Conservation (phyloP, 1,140 invertebrate genomes). For the Holcopasites calliopsidis region DNA sequence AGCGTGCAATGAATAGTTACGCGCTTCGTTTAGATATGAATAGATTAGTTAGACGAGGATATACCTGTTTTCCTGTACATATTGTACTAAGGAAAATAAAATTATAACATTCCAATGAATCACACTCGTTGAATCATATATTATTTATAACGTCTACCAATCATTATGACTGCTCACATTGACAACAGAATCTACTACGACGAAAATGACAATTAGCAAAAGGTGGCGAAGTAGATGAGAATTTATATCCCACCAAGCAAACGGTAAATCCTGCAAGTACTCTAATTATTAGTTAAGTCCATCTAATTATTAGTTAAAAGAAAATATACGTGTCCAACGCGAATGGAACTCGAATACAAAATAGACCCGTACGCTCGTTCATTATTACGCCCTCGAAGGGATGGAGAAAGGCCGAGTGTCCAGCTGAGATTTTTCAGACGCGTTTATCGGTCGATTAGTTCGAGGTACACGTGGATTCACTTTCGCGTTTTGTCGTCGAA, state of each 20-base stretch:
- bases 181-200: no score
- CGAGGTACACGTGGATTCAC: conserved; percentile 54
- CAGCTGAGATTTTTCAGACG: conserved; percentile 44
- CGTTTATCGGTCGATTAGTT: conserved; percentile 57
- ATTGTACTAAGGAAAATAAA: no score
- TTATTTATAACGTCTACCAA: background rate
- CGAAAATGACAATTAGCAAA: background rate
- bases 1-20: no score
- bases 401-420: conserved; percentile 4
- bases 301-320: background rate
- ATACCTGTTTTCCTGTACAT: no score
- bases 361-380: background rate
- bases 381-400: conserved; percentile 25
- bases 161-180: no score
- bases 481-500: conserved; percentile 44
- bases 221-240: background rate
- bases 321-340: background rate
- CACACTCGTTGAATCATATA: background rate
- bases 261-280: no score
- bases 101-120: background rate
- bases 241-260: background rate
- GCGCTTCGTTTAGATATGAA: no score
- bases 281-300: no score
- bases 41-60: no score
- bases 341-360: background rate